Base-by-base conservation (phyloP, 2,113 vertebrate genomes). In the Corydoras maculifer region DNA sequence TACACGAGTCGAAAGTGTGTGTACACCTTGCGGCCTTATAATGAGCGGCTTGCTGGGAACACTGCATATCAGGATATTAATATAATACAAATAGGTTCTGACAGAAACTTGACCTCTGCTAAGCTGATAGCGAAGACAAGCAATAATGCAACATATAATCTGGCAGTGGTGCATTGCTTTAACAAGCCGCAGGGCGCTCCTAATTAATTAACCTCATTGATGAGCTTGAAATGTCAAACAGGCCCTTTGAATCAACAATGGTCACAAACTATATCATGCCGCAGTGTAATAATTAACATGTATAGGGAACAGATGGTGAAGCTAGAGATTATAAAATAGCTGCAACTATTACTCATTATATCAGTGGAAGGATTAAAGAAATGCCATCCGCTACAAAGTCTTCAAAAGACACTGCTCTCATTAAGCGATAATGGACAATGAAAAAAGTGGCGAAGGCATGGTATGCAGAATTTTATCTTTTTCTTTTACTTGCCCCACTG, bases 201-300 rank as follows among this genome's bases (percentile, higher is more conserved):
- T 70, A 70, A 76, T 70, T 73, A 73, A 73, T 73, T 72, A 79
- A 73, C 68, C 50, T 79, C 66, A 68, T 49, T 73, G 62, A 76
- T 59, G 58, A 75, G 35, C 57, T 69, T 72, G 55, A 31, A 54
- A 78, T 58, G 60, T 31, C 51, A 25, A 25, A 25, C 18, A 68
- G 50, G 43, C 72, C 59, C 68, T 55, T 35, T 62, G 65, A 68
- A 68, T 62, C 72, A 73, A 67, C 66, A 64, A 58, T 71, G 63
- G 73, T 62, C 69, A 69, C 65, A 66, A 73, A 72, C 43, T 43
- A 72, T 71, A 65, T 32, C 61, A 58, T 43, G 65, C 58, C 65
- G 48, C 11, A 60, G 55, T 13, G 35, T 59, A 65, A 68, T 50
- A 29, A 31, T 63, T 68, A 69, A 65, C 60, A 75, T 68, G 60